Evolutionary conservation across 2,113 vertebrate species (phyloP).

Genomic region (Pao palembangensis): DNA sequence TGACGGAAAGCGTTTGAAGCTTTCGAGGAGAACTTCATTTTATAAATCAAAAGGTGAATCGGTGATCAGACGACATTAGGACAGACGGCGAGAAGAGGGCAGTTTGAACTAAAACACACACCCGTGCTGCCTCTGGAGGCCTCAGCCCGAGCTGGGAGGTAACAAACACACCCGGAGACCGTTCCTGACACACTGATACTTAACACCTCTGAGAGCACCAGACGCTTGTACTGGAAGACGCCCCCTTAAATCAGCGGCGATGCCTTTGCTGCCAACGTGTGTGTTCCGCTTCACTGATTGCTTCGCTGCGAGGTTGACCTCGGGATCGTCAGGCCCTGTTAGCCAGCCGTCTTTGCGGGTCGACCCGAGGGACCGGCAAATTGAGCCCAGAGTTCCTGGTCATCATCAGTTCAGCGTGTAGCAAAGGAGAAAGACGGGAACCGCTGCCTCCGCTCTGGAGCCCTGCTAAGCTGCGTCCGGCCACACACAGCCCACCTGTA

Average conservation of each 20-base stretch:
- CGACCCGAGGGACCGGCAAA: constrained; percentile 64
- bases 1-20: not conserved
- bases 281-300: constrained; percentile 63
- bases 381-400: constrained; percentile 56
- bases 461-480: not conserved
- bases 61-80: not conserved
- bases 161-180: constrained; percentile 11
- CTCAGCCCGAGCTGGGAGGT: too few relatives aligned
- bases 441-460: not conserved
- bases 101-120: too few relatives aligned
- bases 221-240: constrained; percentile 12
- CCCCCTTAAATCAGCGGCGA: constrained; percentile 31
- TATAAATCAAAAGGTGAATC: not conserved
- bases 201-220: constrained; percentile 23
- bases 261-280: constrained; percentile 17
- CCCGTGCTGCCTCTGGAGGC: too few relatives aligned
- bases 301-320: constrained; percentile 55
- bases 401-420: constrained; percentile 49
- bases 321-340: constrained; percentile 56
- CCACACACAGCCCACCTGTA: constrained; percentile 21
- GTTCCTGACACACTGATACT: constrained; percentile 20
- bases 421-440: constrained; percentile 33
- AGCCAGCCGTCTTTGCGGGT: constrained; percentile 24
- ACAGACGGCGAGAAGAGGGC: too few relatives aligned
- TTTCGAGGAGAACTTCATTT: not conserved